Conservation (phyloP, 2,797 vertebrate genomes). For the Melanotaenia maccullochi region DNA sequence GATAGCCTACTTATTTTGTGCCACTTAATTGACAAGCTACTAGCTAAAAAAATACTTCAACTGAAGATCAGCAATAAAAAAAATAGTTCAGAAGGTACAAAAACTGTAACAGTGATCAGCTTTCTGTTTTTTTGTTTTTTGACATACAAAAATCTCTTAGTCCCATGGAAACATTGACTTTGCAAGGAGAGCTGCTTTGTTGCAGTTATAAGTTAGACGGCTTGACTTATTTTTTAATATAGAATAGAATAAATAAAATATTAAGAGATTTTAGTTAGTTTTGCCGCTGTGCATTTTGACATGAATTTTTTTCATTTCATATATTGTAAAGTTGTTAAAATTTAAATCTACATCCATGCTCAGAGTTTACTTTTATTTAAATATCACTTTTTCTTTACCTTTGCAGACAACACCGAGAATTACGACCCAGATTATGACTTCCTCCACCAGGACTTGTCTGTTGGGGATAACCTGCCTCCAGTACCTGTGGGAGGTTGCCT, state of each 20-base stretch:
- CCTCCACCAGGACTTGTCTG: conserved; percentile 96
- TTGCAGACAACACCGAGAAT: conserved; percentile 85
- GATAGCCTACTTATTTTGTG: neutral
- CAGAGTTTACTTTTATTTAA: neutral
- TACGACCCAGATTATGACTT: conserved; percentile 99
- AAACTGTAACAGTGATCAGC: neutral
- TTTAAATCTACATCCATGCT: neutral
- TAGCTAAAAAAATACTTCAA: neutral
- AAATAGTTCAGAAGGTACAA: neutral
- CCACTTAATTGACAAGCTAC: neutral
- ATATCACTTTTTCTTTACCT: conserved; percentile 11
- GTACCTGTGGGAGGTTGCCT: conserved; percentile 83
- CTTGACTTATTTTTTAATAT: neutral
- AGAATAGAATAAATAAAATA: neutral
- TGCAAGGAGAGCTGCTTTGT: neutral
- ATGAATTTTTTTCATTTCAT: neutral
- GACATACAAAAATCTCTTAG: neutral
- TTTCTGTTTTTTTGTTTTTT: neutral
- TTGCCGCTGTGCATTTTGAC: neutral
- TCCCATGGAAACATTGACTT: neutral
- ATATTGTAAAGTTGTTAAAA: neutral
- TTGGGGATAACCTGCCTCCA: conserved; percentile 87
- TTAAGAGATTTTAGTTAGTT: neutral
- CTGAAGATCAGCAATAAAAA: neutral
- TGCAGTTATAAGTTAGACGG: neutral